Percentiles rank a stretch among this genome's conserved stretches.
Evolutionary conservation across 2,888 invertebrate genomes (phyloP).

Genomic region (Monoplex corrugatus): DNA sequence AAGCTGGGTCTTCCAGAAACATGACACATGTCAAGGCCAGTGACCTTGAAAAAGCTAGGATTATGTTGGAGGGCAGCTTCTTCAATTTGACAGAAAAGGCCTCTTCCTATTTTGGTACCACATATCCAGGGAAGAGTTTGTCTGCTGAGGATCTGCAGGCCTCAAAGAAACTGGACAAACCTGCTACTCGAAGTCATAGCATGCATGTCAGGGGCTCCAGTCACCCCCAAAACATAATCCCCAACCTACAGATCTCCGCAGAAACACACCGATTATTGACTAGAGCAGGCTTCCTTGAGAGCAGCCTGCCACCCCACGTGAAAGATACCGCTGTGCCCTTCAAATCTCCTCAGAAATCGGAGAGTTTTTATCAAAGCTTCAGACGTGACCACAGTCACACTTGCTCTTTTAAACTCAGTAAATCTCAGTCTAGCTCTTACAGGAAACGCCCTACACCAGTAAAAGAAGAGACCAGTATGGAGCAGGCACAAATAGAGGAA

Average conservation of each 20-base stretch:
- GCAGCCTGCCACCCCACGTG: constrained; percentile 46
- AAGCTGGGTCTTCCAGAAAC: not conserved
- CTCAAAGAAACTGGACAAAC: constrained; percentile 23
- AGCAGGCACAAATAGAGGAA: not conserved
- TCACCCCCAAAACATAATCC: constrained; percentile 61
- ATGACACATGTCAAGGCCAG: not conserved
- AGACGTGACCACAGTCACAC: not conserved
- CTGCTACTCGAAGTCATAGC: constrained; percentile 65
- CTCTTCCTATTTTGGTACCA: not conserved
- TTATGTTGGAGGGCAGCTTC: not conserved
- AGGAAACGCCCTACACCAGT: not conserved
- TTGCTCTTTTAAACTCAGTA: constrained; percentile 33
- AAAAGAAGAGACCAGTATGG: not conserved
- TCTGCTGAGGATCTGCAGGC: constrained; percentile 57
- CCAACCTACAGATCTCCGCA: constrained; percentile 72
- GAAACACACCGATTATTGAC: constrained; percentile 75
- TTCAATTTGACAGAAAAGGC: constrained; percentile 7
- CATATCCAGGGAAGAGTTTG: constrained; percentile 47
- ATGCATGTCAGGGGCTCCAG: constrained; percentile 54
- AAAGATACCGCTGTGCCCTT: constrained; percentile 57
- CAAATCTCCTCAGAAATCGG: constrained; percentile 56
- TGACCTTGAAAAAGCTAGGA: not conserved
- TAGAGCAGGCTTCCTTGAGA: constrained; percentile 72
- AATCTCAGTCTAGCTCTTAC: no score
- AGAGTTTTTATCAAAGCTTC: not conserved